Base-by-base conservation (phyloP, 2,113 vertebrate species). In the Porphyrio hochstetteri region DNA sequence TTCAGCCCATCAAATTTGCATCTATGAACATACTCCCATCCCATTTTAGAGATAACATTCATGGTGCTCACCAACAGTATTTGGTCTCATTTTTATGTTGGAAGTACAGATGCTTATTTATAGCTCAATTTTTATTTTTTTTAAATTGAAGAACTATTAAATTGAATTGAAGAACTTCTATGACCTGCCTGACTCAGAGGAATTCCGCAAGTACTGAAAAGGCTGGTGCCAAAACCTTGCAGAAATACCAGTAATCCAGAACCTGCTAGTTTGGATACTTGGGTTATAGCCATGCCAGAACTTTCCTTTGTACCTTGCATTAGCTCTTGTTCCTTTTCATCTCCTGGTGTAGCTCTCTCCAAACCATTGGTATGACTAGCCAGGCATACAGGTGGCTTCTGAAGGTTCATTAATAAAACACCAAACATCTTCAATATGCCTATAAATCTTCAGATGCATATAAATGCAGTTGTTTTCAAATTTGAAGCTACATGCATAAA, bases 71-170 rank as follows among this genome's bases (percentile, higher is more conserved):
- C 90, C 84, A 82, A 61, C 95, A 89, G 10, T 28, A 57, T 69
- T 86, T 0, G 0, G 60, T 89, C 46, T 95, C 21, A 12, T 82
- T 89, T 89, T 88, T 71, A 9, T 50, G 27, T 69, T 75, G 46
- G 57, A 89, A 13, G 57, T 59, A 72, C 40, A 94, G 64, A 81
- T 84, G 52, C n/a, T 81, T 92, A 88, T 95, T 95, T 84, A 90
- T 77, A 96, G 80, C 36, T 79, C 82, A 57, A 85, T 68, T 53
- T 52, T 27, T 53, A 25, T 25, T 52, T 21, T 48, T 53, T 53
- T 53, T 53, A 27, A 52, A 52, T 27, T 13, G 12, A 52, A 52
- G 33, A 63, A 69, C 36, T 95, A 42, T 90, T n/a, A 77, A 82
- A 86, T 69, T 52, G 44, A 53, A 53, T 28, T 27, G 25, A 28